Conservation (phyloP, 2,888 invertebrate genomes). For the Oscheius sp. region DNA sequence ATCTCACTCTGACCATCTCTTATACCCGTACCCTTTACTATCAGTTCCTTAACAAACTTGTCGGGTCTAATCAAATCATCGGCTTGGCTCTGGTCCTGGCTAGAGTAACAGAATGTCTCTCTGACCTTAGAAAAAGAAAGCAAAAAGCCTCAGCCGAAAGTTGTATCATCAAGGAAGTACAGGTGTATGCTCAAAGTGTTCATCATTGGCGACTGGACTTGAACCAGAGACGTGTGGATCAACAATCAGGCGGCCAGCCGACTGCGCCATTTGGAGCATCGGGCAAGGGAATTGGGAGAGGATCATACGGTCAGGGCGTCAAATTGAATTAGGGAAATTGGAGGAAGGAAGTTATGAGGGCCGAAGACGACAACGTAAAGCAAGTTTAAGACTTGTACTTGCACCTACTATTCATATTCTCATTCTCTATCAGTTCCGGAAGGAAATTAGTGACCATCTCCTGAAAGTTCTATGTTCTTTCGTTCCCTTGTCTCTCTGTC, state of each 20-base stretch:
- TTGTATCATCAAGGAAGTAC: slow-evolving; percentile 13
- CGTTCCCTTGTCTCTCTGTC: neutral
- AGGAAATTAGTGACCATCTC: neutral
- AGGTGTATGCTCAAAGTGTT: slow-evolving; percentile 30
- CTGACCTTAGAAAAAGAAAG: neutral
- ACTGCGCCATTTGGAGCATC: neutral
- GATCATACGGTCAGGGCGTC: neutral
- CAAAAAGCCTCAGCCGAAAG: slow-evolving; percentile 15
- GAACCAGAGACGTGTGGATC: neutral
- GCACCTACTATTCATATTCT: neutral
- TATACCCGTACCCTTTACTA: neutral
- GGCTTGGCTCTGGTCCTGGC: too few species aligned
- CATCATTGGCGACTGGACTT: slow-evolving; percentile 16
- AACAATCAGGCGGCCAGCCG: neutral
- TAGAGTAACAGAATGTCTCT: too few species aligned
- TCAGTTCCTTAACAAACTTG: neutral
- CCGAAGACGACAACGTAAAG: neutral
- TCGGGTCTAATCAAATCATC: neutral
- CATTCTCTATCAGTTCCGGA: neutral
- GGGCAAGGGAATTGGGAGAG: neutral
- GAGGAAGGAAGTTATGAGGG: neutral
- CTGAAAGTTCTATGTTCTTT: neutral
- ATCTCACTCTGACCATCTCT: too few species aligned
- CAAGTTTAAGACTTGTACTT: neutral
- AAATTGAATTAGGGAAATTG: slow-evolving; percentile 18